Percentiles rank a stretch among this genome's conserved stretches.
Conservation (phyloP, 2,888 invertebrate genomes). For the Sarcophaga rosellei region DNA sequence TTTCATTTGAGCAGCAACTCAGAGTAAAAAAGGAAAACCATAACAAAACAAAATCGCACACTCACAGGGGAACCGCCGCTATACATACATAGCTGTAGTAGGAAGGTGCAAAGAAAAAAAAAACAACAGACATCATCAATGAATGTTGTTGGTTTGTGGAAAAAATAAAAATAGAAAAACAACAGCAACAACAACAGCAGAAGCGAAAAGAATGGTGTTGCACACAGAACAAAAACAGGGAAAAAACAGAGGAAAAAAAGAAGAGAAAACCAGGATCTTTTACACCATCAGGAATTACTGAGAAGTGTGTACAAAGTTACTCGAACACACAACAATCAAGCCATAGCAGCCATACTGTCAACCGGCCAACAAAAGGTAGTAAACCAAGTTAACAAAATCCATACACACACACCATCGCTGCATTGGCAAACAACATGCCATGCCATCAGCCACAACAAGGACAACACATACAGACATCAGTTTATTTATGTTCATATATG, state of each 20-base stretch:
- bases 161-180: conserved; percentile 1
- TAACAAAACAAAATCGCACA: conserved; percentile 7
- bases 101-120: conserved; percentile 22
- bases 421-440: not conserved
- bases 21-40: conserved; percentile 10
- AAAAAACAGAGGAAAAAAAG: not conserved
- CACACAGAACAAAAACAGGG: not conserved
- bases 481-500: not conserved
- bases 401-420: not conserved
- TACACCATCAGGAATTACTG: conserved; percentile 29
- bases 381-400: conserved; percentile 32
- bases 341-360: not conserved
- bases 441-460: conserved; percentile 26
- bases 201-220: not conserved
- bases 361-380: conserved; percentile 19
- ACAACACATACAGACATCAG: conserved; percentile 11
- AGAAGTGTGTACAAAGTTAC: conserved; percentile 34
- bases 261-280: conserved; percentile 28
- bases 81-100: not conserved
- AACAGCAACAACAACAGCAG: not conserved
- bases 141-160: conserved; percentile 28
- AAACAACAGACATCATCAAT: conserved; percentile 41
- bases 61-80: not conserved
- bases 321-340: conserved; percentile 34
- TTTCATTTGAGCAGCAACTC: not conserved